Conservation (phyloP, 1,140 invertebrate genomes). For the Scaptodrosophila lebanonensis region DNA sequence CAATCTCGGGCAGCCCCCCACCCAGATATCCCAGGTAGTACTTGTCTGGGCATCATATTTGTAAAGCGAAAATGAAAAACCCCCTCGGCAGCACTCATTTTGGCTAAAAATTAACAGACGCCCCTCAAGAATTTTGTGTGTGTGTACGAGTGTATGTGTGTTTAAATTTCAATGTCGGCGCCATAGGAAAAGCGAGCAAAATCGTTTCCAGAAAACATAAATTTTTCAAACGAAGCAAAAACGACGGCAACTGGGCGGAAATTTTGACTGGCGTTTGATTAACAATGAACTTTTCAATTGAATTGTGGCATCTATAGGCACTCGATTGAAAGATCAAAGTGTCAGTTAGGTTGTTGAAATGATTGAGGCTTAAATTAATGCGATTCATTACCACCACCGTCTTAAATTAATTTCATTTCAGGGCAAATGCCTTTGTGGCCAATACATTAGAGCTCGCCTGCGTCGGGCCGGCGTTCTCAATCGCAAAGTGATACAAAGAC, state of each 20-base stretch:
- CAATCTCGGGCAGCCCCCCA: constrained; percentile 3
- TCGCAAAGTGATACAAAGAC: constrained; percentile 68
- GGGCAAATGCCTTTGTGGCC: constrained; percentile 75
- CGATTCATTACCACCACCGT: constrained; percentile 20
- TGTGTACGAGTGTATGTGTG: no score
- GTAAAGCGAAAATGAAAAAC: no score
- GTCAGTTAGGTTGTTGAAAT: constrained; percentile 15
- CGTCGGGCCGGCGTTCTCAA: constrained; percentile 72
- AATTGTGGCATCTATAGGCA: constrained; percentile 7
- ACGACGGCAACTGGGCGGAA: constrained; percentile 18
- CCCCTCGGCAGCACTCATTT: no score
- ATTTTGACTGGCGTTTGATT: constrained; percentile 32
- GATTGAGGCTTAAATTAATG: constrained; percentile 38
- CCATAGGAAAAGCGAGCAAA: constrained; percentile 4
- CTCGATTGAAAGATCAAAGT: constrained; percentile 37
- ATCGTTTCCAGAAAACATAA: constrained; percentile 26
- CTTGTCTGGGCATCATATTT: no score
- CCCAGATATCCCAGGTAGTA: no score
- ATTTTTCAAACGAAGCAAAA: not conserved
- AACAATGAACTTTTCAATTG: constrained; percentile 6
- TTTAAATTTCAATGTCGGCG: not conserved
- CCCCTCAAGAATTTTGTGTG: no score
- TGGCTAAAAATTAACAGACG: constrained; percentile 6
- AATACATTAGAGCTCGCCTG: constrained; percentile 69
- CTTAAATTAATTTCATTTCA: constrained; percentile 26